A percentile compares a stretch with the other conserved stretches of the same genome.
Evolutionary conservation across 2,113 vertebrate species (phyloP).

Genomic region (Eptesicus fuscus): DNA sequence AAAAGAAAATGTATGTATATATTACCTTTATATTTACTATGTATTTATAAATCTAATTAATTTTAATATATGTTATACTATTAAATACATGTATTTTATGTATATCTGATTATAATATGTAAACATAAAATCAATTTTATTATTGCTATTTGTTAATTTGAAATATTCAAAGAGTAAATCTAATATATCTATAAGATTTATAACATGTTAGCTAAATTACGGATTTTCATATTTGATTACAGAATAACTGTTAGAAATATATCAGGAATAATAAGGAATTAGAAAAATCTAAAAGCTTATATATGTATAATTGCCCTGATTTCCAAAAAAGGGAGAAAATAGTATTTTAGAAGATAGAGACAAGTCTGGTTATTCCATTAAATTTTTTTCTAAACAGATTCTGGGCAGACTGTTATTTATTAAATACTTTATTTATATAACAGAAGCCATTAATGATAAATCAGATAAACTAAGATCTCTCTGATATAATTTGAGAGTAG

Average conservation of each 20-base stretch:
- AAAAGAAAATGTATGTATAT: neutral
- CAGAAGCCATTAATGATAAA: neutral
- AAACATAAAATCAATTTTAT: neutral
- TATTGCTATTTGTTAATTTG: neutral
- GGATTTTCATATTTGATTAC: neutral
- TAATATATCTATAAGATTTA: neutral
- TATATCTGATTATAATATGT: neutral
- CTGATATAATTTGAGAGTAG: neutral
- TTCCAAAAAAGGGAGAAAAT: neutral
- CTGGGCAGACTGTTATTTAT: neutral
- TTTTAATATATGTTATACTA: neutral
- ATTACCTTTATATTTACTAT: neutral
- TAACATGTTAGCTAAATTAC: neutral
- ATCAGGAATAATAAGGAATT: neutral
- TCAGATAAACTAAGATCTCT: neutral
- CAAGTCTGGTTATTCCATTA: neutral
- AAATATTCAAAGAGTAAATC: neutral
- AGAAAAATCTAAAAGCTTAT: neutral
- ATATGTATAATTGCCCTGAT: neutral
- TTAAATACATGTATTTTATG: neutral
- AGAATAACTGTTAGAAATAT: neutral
- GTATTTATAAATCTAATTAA: neutral
- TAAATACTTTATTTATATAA: neutral
- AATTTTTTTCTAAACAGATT: neutral
- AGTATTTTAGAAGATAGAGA: neutral